Evolutionary conservation across 2,797 vertebrate species (phyloP).

Genomic region (Pygocentrus nattereri): DNA sequence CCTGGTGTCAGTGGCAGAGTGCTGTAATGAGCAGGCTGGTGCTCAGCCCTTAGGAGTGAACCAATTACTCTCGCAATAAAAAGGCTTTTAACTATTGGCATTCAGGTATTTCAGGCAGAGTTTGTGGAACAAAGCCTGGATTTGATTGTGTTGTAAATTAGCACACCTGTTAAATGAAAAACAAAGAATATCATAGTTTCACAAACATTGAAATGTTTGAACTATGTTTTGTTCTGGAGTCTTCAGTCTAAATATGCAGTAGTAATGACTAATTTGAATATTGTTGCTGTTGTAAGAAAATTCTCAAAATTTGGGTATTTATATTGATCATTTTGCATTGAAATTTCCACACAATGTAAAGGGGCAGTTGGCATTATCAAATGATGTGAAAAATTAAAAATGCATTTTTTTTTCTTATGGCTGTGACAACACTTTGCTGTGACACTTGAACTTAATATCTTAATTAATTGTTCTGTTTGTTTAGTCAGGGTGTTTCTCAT

Average conservation of each 20-base stretch:
- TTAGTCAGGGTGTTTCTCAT: no score
- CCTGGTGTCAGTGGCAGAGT: constrained; percentile 60
- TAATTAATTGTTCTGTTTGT: no score
- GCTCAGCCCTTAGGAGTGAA: constrained; percentile 48
- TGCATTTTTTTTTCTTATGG: no score
- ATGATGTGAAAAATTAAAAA: no score
- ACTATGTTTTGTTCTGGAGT: no score
- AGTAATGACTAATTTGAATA: neutral
- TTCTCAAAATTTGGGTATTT: neutral
- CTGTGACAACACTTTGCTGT: no score
- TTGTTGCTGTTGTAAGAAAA: neutral
- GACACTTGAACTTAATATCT: no score
- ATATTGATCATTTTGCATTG: neutral
- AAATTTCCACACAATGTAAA: no score
- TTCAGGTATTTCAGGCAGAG: neutral
- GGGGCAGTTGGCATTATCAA: no score
- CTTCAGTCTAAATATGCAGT: neutral
- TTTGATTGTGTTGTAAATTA: neutral
- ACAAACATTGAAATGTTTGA: neutral
- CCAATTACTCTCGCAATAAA: constrained; percentile 63
- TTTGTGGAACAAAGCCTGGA: neutral
- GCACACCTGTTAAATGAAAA: neutral
- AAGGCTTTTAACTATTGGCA: constrained; percentile 58
- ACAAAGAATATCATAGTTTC: neutral
- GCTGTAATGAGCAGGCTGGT: constrained; percentile 62